Percentiles rank a stretch among this genome's conserved stretches.
Conservation (phyloP, 2,797 vertebrate species). For the Phaenicophaeus curvirostris region DNA sequence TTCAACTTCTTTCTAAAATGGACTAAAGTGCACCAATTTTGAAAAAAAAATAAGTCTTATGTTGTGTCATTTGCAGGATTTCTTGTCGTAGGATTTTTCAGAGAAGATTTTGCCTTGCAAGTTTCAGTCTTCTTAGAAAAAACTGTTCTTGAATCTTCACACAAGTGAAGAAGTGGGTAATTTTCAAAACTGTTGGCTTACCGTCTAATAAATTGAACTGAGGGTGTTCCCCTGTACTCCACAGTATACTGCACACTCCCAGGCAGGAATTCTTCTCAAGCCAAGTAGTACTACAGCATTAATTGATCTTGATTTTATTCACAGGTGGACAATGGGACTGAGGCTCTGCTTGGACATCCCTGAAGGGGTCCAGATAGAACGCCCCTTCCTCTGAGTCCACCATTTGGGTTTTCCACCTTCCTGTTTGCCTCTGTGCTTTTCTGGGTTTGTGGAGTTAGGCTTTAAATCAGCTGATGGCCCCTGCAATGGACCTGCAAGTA, state of each 20-base stretch:
- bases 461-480: neutral
- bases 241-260: neutral
- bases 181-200: neutral
- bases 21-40: neutral
- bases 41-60: neutral
- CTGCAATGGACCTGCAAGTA: neutral
- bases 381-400: neutral
- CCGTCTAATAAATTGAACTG: neutral
- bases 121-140: too few relatives aligned
- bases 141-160: too few relatives aligned
- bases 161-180: too few relatives aligned
- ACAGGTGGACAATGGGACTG: neutral
- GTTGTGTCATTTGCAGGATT: neutral
- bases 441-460: neutral
- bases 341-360: fast-evolving
- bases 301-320: neutral
- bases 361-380: neutral
- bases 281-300: neutral
- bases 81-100: too few relatives aligned
- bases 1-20: neutral
- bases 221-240: neutral
- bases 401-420: neutral
- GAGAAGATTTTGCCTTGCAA: too few relatives aligned
- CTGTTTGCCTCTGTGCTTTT: neutral
- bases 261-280: neutral